Conservation (phyloP, 2,888 invertebrate genomes). For the Eupithecia abbreviata region DNA sequence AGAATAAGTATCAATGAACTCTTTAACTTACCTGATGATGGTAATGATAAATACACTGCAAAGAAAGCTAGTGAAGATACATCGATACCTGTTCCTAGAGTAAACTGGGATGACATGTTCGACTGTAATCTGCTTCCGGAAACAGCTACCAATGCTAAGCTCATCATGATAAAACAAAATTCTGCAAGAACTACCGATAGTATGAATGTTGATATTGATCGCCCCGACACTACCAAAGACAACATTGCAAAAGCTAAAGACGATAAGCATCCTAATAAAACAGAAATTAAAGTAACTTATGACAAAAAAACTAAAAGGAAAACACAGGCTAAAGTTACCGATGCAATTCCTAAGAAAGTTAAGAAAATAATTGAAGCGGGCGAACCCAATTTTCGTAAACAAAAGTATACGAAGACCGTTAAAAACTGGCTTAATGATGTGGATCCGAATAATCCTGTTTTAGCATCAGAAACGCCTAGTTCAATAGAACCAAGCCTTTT, state of each 20-base stretch:
- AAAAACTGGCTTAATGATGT: slow-evolving; percentile 67
- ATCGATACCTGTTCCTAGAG: slow-evolving; percentile 5
- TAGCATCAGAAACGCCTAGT: slow-evolving; percentile 23
- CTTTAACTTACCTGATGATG: background rate
- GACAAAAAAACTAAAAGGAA: slow-evolving; percentile 41
- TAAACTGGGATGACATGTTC: slow-evolving; percentile 66
- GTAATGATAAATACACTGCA: background rate
- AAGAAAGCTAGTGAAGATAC: background rate
- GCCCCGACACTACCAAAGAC: background rate
- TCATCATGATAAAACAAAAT: slow-evolving; percentile 25
- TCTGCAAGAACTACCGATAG: background rate
- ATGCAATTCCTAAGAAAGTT: slow-evolving; percentile 47
- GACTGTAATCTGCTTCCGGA: slow-evolving; percentile 60
- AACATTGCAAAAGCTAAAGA: background rate
- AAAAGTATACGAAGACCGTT: slow-evolving; percentile 64
- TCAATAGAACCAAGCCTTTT: background rate
- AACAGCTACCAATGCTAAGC: slow-evolving; percentile 22
- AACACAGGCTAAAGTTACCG: slow-evolving; percentile 41
- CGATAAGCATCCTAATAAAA: background rate
- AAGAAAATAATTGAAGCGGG: slow-evolving; percentile 43
- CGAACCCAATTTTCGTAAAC: slow-evolving; percentile 51
- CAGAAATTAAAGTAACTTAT: slow-evolving; percentile 15
- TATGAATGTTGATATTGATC: slow-evolving; percentile 14
- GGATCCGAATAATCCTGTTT: slow-evolving; percentile 44
- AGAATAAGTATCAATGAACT: slow-evolving; percentile 13